phyloP scores from a whole-genome alignment of 2,888 invertebrate species.

The Aphelenchoides bicaudatus region DNA sequence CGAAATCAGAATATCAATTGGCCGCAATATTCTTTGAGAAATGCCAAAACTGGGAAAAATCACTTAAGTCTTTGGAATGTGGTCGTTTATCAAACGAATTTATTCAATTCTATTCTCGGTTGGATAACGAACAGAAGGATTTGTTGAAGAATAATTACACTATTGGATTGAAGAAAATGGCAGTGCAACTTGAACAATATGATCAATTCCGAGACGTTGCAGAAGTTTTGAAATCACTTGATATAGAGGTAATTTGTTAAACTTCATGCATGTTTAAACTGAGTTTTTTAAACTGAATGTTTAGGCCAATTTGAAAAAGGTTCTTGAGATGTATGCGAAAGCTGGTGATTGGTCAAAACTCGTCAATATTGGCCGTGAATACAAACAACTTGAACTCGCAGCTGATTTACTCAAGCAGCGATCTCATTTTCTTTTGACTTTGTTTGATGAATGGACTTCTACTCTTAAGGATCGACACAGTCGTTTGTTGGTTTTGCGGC shows the following conservation, averaged over 20 bases:
- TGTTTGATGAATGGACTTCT: slow-evolving; percentile 18
- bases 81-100: slow-evolving; percentile 17
- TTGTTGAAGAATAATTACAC: background rate
- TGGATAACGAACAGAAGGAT: slow-evolving; percentile 1
- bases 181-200: slow-evolving; percentile 25
- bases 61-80: slow-evolving; percentile 24
- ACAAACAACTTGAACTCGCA: background rate
- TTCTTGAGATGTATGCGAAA: slow-evolving; percentile 20
- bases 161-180: slow-evolving; percentile 24
- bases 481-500: slow-evolving; percentile 39
- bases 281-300: no score
- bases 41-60: slow-evolving; percentile 32
- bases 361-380: slow-evolving; percentile 5
- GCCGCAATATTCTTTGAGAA: slow-evolving; percentile 41
- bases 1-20: slow-evolving; percentile 34
- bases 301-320: slow-evolving; percentile 18
- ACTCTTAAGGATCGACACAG: slow-evolving; percentile 22
- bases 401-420: background rate
- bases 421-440: background rate
- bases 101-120: background rate
- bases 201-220: slow-evolving; percentile 21
- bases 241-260: slow-evolving; percentile 20
- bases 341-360: slow-evolving; percentile 25
- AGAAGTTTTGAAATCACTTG: slow-evolving; percentile 19
- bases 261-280: background rate